These are phyloP conservation scores for Rhodophaea formosa DNA, from an alignment of 2,888 invertebrate species.

Conservation along the genomic window DNA sequence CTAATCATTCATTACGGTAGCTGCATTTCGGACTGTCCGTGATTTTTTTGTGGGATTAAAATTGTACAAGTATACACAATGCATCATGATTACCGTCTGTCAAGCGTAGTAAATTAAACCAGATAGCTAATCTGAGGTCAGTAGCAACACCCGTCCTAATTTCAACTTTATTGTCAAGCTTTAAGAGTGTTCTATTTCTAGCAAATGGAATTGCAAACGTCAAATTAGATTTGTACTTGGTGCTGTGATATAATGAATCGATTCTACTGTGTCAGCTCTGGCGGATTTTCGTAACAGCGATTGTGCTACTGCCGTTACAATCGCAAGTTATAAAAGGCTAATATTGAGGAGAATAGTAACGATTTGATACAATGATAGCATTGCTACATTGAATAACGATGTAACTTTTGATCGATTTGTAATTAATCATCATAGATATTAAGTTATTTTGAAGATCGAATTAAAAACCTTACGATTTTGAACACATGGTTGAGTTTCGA, in stretches of 20 bases:
- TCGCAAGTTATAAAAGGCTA: constrained; percentile 8
- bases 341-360: constrained; percentile 11
- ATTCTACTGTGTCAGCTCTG: constrained; percentile 33
- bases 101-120: constrained; percentile 46
- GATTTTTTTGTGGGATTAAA: constrained; percentile 45
- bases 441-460: not conserved
- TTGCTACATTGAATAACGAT: constrained; percentile 11
- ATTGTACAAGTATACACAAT: constrained; percentile 42
- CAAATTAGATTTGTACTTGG: constrained; percentile 36
- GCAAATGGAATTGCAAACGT: constrained; percentile 34
- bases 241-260: constrained; percentile 37
- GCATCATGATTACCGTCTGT: constrained; percentile 49
- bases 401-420: not conserved
- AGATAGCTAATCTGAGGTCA: constrained; percentile 29
- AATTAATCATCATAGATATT: constrained; percentile 3
- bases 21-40: constrained; percentile 33
- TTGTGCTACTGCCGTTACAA: constrained; percentile 23
- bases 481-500: not conserved
- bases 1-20: constrained; percentile 39
- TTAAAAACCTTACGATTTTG: not conserved
- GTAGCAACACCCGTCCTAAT: constrained; percentile 24
- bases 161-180: constrained; percentile 25
- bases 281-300: constrained; percentile 42
- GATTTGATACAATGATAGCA: constrained; percentile 1
- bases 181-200: constrained; percentile 31